Conservation (phyloP, 53 echinoderm and acorn worm genomes). For the Luidia sarsii region DNA sequence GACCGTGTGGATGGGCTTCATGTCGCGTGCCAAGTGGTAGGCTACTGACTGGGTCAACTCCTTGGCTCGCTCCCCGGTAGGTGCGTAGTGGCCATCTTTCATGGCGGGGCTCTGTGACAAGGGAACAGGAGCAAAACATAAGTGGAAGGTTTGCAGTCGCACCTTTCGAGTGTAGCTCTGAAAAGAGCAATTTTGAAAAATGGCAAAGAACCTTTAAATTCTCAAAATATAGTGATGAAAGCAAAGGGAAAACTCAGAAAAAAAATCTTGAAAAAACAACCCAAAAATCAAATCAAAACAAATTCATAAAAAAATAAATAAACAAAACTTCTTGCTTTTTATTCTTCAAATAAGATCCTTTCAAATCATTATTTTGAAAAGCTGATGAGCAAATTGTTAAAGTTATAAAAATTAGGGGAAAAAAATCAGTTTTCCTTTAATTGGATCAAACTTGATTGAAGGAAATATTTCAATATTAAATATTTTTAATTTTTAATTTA, state of each 20-base stretch:
- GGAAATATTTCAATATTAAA: too few relatives aligned
- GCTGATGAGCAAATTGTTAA: too few relatives aligned
- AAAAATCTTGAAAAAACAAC: too few relatives aligned
- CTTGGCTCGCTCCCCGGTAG: neutral
- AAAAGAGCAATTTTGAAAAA: too few relatives aligned
- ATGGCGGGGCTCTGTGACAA: neutral
- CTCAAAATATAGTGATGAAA: too few relatives aligned
- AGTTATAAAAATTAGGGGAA: too few relatives aligned
- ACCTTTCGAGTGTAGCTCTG: neutral
- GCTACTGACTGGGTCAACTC: conserved; percentile 11
- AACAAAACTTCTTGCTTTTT: neutral
- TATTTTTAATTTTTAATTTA: too few relatives aligned
- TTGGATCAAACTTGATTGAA: too few relatives aligned
- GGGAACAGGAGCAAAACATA: neutral
- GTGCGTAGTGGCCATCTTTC: neutral
- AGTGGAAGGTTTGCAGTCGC: neutral
- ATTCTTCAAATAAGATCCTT: neutral
- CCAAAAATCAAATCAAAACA: neutral
- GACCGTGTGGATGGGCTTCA: conserved; percentile 35
- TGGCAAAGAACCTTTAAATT: too few relatives aligned
- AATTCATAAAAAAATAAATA: neutral
- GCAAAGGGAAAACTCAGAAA: too few relatives aligned
- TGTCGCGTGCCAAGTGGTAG: conserved; percentile 16
- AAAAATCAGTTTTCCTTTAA: too few relatives aligned
- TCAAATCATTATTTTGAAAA: neutral